phyloP scores from a whole-genome alignment of 2,797 vertebrate genomes.

The Lacerta viridis region DNA sequence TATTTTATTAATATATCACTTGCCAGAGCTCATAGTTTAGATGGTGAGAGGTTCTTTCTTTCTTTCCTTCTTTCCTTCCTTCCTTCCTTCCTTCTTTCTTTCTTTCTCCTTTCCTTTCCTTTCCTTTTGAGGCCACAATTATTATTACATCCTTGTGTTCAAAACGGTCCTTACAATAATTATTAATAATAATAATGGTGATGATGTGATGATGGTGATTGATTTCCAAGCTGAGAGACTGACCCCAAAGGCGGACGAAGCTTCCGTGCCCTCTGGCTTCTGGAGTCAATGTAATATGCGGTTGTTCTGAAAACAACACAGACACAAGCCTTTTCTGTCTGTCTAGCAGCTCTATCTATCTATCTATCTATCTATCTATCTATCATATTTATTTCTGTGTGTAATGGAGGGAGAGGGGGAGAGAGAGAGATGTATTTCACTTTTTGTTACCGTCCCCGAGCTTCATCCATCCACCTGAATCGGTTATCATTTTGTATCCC shows the following conservation, averaged over 20 bases:
- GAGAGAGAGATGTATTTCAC: background rate
- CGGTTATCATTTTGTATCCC: background rate
- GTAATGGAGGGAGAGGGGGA: no score
- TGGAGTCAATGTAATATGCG: no score
- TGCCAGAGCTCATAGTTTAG: background rate
- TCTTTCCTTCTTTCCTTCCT: background rate
- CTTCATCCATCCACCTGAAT: background rate
- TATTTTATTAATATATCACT: background rate
- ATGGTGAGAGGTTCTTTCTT: background rate
- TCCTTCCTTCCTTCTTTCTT: background rate
- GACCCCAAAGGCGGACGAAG: no score
- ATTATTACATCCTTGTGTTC: background rate
- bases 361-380: no score
- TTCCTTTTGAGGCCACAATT: background rate
- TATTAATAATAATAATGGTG: no score
- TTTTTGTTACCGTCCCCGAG: background rate
- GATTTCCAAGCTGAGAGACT: no score
- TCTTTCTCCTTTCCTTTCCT: background rate
- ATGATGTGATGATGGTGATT: no score
- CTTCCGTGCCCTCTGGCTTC: no score
- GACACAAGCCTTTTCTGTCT: no score
- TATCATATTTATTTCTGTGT: background rate
- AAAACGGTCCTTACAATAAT: background rate
- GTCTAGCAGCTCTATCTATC: background rate
- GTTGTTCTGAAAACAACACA: no score